Evolutionary conservation across 1,140 invertebrate species (phyloP).

Genomic region (Drosophila setifemur): DNA sequence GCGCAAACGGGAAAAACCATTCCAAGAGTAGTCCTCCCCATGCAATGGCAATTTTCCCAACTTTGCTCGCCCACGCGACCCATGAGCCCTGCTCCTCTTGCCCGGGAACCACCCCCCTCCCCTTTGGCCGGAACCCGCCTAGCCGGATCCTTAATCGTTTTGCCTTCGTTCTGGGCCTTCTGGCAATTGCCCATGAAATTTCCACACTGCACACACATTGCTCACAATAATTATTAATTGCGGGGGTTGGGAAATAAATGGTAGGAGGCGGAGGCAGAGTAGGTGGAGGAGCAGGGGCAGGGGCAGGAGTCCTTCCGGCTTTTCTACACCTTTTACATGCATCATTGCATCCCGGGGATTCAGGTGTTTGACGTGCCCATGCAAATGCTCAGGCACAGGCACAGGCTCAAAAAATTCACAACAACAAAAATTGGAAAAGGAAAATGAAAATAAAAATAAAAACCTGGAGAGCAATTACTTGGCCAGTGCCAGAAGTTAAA

Average conservation of each 20-base stretch:
- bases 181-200: slow-evolving; percentile 78
- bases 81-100: background rate
- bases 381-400: slow-evolving; percentile 1
- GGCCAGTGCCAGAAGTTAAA: background rate
- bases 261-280: background rate
- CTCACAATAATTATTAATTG: slow-evolving; percentile 75
- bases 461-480: slow-evolving; percentile 17
- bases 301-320: slow-evolving; percentile 57
- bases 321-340: slow-evolving; percentile 80
- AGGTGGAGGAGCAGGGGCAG: background rate
- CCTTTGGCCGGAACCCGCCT: background rate
- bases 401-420: background rate
- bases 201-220: slow-evolving; percentile 38
- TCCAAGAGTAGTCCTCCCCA: no score
- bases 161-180: slow-evolving; percentile 1
- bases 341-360: slow-evolving; percentile 67
- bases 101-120: background rate
- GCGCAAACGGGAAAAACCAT: slow-evolving; percentile 19
- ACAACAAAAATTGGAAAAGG: background rate
- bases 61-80: slow-evolving; percentile 54
- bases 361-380: slow-evolving; percentile 72
- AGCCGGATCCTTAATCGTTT: slow-evolving; percentile 7
- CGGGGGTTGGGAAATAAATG: slow-evolving; percentile 27
- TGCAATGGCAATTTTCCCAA: background rate
- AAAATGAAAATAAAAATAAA: background rate